A percentile compares a stretch with the other conserved stretches of the same genome.
phyloP scores from a whole-genome alignment of 2,113 vertebrate species.

The Seriola quinqueradiata region DNA sequence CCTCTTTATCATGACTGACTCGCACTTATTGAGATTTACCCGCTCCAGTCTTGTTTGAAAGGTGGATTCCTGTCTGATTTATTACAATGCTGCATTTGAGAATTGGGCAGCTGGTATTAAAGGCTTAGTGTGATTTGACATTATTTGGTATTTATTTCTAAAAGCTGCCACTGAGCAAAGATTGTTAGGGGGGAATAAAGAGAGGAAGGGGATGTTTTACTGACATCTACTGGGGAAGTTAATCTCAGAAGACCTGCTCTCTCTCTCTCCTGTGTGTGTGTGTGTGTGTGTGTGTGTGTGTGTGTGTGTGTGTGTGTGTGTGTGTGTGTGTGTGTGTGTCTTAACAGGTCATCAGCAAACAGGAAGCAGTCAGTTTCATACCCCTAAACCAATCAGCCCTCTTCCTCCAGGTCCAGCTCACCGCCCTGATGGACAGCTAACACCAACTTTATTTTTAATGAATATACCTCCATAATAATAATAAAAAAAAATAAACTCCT shows the following conservation, averaged over 20 bases:
- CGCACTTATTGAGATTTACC: slow-evolving; percentile 34
- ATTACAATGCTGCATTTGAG: background rate
- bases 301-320: slow-evolving; percentile 5
- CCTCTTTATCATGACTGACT: slow-evolving; percentile 27
- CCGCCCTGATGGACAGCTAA: slow-evolving; percentile 18
- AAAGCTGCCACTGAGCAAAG: slow-evolving; percentile 7
- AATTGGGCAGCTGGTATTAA: slow-evolving; percentile 17
- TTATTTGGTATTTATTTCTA: slow-evolving; percentile 18
- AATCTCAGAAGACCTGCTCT: slow-evolving; percentile 27
- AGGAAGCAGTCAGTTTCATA: slow-evolving; percentile 18
- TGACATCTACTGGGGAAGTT: slow-evolving; percentile 81
- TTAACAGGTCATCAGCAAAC: slow-evolving; percentile 5
- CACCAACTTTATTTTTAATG: slow-evolving; percentile 39
- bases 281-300: slow-evolving; percentile 3
- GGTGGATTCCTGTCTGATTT: slow-evolving; percentile 41
- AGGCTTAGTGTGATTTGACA: slow-evolving; percentile 38
- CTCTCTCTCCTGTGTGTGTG: background rate
- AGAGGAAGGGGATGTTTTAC: slow-evolving; percentile 70
- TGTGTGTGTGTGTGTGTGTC: slow-evolving; percentile 7
- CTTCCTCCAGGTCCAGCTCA: slow-evolving; percentile 7
- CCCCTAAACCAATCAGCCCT: background rate
- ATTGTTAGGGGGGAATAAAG: slow-evolving; percentile 21
- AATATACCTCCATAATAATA: background rate
- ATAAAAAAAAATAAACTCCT: background rate
- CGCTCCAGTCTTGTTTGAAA: slow-evolving; percentile 37